phyloP scores from a whole-genome alignment of 1,140 invertebrate genomes.

The Cotesia vestalis region DNA sequence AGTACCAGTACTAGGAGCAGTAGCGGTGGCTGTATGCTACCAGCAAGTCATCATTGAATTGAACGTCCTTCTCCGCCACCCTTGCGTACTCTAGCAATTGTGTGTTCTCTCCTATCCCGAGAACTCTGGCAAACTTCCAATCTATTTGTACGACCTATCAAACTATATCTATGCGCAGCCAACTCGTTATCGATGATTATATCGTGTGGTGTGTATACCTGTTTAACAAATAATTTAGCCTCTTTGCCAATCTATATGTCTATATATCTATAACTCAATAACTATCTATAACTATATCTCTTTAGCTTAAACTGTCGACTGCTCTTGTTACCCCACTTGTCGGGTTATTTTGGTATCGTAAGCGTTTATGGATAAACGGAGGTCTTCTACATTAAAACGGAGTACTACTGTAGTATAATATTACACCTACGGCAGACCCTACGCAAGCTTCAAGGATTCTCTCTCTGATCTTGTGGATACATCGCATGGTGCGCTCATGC shows the following conservation, averaged over 20 bases:
- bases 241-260: too few relatives aligned
- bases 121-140: slow-evolving; percentile 35
- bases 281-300: slow-evolving; percentile 1
- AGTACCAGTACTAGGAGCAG: too few relatives aligned
- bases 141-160: slow-evolving; percentile 36
- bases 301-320: background rate
- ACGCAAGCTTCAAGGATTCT: background rate
- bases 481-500: slow-evolving; percentile 28
- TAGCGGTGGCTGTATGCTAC: too few relatives aligned
- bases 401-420: slow-evolving; percentile 1
- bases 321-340: background rate
- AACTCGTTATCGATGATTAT: slow-evolving; percentile 36
- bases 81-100: slow-evolving; percentile 25
- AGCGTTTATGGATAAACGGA: too few relatives aligned
- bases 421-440: background rate
- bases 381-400: background rate
- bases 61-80: slow-evolving; percentile 9
- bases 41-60: slow-evolving; percentile 33
- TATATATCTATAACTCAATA: background rate
- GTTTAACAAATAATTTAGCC: slow-evolving; percentile 34
- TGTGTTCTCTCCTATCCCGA: slow-evolving; percentile 5
- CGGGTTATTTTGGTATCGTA: background rate
- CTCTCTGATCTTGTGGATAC: slow-evolving; percentile 3
- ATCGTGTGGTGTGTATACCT: slow-evolving; percentile 29
- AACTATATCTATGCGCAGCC: slow-evolving; percentile 4